Conservation (phyloP, 2,888 invertebrate genomes). For the Diloba caeruleocephala region DNA sequence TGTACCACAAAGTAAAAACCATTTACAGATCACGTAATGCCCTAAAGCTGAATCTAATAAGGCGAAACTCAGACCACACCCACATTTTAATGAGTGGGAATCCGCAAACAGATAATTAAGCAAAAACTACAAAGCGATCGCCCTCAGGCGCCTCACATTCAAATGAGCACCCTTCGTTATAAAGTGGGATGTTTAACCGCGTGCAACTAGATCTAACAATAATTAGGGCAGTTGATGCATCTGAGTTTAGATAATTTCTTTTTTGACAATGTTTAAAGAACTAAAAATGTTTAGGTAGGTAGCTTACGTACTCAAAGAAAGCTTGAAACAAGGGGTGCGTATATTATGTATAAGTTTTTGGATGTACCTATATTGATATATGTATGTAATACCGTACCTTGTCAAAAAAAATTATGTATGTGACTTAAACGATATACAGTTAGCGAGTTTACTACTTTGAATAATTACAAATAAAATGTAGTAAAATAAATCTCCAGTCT, state of each 20-base stretch:
- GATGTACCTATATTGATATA: too few relatives aligned
- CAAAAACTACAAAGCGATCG: slow-evolving; percentile 83
- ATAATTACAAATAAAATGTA: background rate
- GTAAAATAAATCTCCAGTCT: too few relatives aligned
- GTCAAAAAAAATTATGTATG: too few relatives aligned
- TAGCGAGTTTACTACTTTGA: too few relatives aligned
- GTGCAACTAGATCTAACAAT: slow-evolving; percentile 48
- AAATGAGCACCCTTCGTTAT: slow-evolving; percentile 79
- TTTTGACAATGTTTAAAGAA: background rate
- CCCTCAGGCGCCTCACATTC: slow-evolving; percentile 78
- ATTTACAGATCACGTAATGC: slow-evolving; percentile 68
- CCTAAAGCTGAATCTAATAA: slow-evolving; percentile 85
- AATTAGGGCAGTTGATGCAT: slow-evolving; percentile 31
- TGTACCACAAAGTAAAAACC: slow-evolving; percentile 51
- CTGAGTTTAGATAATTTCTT: background rate
- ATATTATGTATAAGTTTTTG: too few relatives aligned
- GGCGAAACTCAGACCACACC: slow-evolving; percentile 68
- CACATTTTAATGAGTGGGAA: slow-evolving; percentile 77
- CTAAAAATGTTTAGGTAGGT: too few relatives aligned
- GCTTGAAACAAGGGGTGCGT: too few relatives aligned
- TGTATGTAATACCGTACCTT: too few relatives aligned
- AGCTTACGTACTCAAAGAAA: too few relatives aligned
- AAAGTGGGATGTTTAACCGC: slow-evolving; percentile 71
- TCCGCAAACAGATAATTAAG: slow-evolving; percentile 80
- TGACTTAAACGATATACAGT: too few relatives aligned